Evolutionary conservation across 2,797 vertebrate species (phyloP), one percentile per base, ranked within the genome.

Genomic region (Sphenodon punctatus): DNA sequence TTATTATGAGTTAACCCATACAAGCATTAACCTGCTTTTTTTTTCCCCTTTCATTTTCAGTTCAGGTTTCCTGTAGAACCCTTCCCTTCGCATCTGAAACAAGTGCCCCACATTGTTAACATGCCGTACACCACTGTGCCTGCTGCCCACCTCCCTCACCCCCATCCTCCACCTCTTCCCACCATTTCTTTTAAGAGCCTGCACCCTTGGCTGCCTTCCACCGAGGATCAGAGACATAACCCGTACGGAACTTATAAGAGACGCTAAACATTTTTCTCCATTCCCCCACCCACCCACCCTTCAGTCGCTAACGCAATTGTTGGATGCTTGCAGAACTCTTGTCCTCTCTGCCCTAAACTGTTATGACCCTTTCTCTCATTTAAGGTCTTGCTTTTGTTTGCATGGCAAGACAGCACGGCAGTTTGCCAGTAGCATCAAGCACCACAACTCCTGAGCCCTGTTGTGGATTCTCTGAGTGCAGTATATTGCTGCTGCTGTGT

Each of bases 31-130:
- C 95, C 94, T 94, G 93, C 95, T 91, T 97, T 98, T 86, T 94
- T 93, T 89, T 97, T 97, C 88, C 95, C 93, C 95, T 98, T 97
- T 98, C 94, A 92, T 99, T 98, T 98, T 96, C 98, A 98, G 97
- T 98, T 97, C 96, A 96, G 97, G 97, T 96, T 98, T 98, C 97
- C 97, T 98, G 97, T 98, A 99, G 97, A 97, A 89, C 95, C 82
- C 95, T 95, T 96, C 96, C 95, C 96, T 96, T 96, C 95, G 95
- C 95, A 94, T 94, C 96, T 96, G 97, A 97, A 96, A 96, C 95
- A 90, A 94, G 93, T 95, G 89, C 94, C 92, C 93, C 94, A 94
- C 84, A 69, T 88, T 55, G 85, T 92, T 90, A 91, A 83, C 85
- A 63, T 1, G 48, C 73, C 59, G 80, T 88, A 67, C 84, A 88